Conservation (phyloP, 1,140 invertebrate species). For the Dendroctonus ponderosae region DNA sequence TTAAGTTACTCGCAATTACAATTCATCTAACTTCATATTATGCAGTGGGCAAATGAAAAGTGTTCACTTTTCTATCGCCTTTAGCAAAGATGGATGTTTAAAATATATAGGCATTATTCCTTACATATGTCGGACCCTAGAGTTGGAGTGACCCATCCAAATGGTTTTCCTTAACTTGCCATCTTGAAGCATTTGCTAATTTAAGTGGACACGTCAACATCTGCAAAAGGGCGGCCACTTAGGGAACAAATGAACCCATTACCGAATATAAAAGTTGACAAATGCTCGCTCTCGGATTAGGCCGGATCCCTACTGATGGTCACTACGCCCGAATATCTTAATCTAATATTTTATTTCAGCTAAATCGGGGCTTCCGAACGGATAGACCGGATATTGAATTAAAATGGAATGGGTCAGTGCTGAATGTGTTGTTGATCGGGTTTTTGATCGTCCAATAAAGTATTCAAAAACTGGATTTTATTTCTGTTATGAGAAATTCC, state of each 20-base stretch:
- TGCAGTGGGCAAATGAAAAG: background rate
- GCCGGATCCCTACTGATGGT: constrained; percentile 30
- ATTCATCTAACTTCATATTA: too few species aligned
- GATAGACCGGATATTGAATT: background rate
- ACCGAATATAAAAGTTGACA: constrained; percentile 43
- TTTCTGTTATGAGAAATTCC: background rate
- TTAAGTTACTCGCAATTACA: too few species aligned
- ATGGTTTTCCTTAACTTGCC: too few species aligned
- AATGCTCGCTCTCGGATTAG: constrained; percentile 39
- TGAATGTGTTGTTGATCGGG: background rate
- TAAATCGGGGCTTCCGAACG: background rate
- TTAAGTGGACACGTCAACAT: constrained; percentile 36
- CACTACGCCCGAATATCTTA: constrained; percentile 36
- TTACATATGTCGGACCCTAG: too few species aligned
- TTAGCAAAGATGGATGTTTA: too few species aligned
- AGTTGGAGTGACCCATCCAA: too few species aligned
- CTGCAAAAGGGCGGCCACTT: constrained; percentile 37
- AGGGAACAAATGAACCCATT: constrained; percentile 40
- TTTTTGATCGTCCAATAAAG: background rate
- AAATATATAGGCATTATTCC: too few species aligned
- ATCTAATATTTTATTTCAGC: constrained; percentile 34
- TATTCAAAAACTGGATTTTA: background rate
- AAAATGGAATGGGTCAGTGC: background rate
- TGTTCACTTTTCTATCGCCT: too few species aligned
- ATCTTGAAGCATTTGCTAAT: constrained; percentile 23